Conservation (phyloP, 2,888 invertebrate species). For the Eupelmus urozonus region DNA sequence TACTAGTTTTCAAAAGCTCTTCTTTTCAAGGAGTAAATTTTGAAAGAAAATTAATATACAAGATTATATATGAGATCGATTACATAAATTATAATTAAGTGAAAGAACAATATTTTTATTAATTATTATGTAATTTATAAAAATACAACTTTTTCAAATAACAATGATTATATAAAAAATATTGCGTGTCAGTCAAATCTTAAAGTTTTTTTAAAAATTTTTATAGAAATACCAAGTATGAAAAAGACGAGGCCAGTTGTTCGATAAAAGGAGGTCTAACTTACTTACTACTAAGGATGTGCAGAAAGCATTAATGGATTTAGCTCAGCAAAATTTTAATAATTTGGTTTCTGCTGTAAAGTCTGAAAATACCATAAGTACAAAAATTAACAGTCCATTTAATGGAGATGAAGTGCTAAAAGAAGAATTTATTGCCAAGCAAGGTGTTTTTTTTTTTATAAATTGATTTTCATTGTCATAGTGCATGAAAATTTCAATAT, state of each 20-base stretch:
- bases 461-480: not conserved
- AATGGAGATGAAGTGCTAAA: slow-evolving; percentile 67
- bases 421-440: slow-evolving; percentile 68
- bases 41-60: no score
- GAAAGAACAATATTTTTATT: not conserved
- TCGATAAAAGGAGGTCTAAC: slow-evolving; percentile 67
- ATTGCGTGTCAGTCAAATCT: not conserved
- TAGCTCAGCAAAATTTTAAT: slow-evolving; percentile 69
- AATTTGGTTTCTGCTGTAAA: slow-evolving; percentile 62
- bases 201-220: slow-evolving; percentile 23
- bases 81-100: not conserved
- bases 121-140: no score
- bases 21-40: no score
- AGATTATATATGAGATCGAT: no score
- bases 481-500: not conserved
- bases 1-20: no score
- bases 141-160: not conserved
- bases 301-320: slow-evolving; percentile 66
- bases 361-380: slow-evolving; percentile 41
- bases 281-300: slow-evolving; percentile 62
- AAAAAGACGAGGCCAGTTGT: slow-evolving; percentile 69
- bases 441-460: slow-evolving; percentile 65
- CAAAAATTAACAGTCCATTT: slow-evolving; percentile 57
- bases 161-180: slow-evolving; percentile 59
- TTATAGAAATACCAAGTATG: slow-evolving; percentile 70